Evolutionary conservation across 2,113 vertebrate species (phyloP).

Genomic region (Notarius quadriscutis): DNA sequence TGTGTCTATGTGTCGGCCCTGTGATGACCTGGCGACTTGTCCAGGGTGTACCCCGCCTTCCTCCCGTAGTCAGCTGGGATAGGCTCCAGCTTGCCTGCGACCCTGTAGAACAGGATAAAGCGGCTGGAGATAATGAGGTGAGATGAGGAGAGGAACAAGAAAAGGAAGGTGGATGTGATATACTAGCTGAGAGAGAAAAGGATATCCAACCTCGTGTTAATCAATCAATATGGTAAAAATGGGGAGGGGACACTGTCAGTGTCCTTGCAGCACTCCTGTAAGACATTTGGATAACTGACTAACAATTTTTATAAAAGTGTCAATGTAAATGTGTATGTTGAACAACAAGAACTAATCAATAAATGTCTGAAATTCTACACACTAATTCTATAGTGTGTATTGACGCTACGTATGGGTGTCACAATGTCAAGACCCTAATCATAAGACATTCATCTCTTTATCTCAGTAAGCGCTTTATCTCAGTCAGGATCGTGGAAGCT

Average conservation of each 20-base stretch:
- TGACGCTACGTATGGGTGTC: background rate
- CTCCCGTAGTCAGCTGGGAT: too few relatives aligned
- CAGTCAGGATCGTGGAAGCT: background rate
- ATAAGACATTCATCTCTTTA: background rate
- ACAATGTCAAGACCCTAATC: background rate
- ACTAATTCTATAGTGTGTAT: conserved; percentile 5
- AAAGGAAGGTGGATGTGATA: background rate
- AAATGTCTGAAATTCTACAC: background rate
- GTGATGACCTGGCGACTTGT: too few relatives aligned
- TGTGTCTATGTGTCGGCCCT: too few relatives aligned
- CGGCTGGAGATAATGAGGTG: too few relatives aligned
- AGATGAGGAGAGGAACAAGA: background rate
- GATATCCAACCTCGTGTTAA: background rate
- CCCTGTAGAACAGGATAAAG: too few relatives aligned
- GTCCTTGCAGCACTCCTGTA: background rate
- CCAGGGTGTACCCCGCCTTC: too few relatives aligned
- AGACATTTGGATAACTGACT: background rate
- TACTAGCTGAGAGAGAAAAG: background rate
- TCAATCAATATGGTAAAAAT: background rate
- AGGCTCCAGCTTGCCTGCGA: too few relatives aligned
- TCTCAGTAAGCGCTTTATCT: background rate
- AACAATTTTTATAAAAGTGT: too few relatives aligned
- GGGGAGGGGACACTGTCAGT: background rate
- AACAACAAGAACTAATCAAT: background rate
- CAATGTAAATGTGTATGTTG: background rate